Evolutionary conservation across 2,113 vertebrate genomes (phyloP).

Genomic region (Thymallus thymallus): DNA sequence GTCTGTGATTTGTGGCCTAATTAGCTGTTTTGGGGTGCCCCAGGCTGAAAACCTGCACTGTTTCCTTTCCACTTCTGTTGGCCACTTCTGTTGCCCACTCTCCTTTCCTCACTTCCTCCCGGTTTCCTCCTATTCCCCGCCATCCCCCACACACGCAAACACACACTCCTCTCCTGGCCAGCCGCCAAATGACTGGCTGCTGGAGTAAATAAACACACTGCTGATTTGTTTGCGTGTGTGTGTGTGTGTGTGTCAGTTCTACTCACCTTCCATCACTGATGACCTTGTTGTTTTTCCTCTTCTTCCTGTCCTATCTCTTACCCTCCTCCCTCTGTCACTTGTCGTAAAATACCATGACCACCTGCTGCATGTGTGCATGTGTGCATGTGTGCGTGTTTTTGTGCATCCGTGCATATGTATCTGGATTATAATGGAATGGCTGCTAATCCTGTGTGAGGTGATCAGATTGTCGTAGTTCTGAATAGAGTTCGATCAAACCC

Average conservation of each 20-base stretch:
- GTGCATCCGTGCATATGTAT: neutral
- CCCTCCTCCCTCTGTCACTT: no score
- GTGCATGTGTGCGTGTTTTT: neutral
- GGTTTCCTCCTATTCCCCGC: neutral
- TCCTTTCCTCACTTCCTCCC: no score
- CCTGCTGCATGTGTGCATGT: no score
- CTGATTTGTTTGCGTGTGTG: conserved; percentile 25
- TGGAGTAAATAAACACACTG: conserved; percentile 36
- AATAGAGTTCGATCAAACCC: conserved; percentile 21
- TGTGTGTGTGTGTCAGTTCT: neutral
- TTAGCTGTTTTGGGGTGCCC: conserved; percentile 32
- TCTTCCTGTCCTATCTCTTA: neutral
- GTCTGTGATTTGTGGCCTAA: conserved; percentile 59
- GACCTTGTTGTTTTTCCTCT: neutral
- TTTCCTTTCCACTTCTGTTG: neutral
- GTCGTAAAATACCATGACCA: no score
- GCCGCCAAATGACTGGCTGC: conserved; percentile 32
- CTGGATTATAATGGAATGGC: neutral
- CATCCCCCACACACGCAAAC: neutral
- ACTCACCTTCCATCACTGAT: neutral
- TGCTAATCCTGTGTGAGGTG: neutral
- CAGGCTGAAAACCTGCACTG: conserved; percentile 27
- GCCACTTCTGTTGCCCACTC: neutral
- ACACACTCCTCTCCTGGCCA: conserved; percentile 8
- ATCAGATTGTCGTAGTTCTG: conserved; percentile 5